Percentiles rank a stretch among this genome's conserved stretches.
Evolutionary conservation across 92 coral and sea anemone genomes (phyloP).

Genomic region (Zoanthus sociatus): DNA sequence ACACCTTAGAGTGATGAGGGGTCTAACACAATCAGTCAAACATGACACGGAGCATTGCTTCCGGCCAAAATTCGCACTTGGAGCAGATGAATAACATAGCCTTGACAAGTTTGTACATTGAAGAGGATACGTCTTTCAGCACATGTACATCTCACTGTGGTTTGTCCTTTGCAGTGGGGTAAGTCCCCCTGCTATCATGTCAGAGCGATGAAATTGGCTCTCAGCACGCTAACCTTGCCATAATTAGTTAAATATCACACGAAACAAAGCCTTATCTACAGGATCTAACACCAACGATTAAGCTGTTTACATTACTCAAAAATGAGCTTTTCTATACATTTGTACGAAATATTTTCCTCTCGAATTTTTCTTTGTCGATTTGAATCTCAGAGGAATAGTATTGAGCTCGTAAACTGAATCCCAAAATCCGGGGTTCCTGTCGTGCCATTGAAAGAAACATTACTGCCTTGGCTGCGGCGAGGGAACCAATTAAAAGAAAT

Average conservation of each 20-base stretch:
- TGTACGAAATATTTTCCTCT: not conserved
- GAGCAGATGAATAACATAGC: constrained; percentile 8
- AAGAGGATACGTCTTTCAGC: not conserved
- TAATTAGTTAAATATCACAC: constrained; percentile 47
- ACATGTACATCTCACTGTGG: not conserved
- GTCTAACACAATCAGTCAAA: constrained; percentile 15
- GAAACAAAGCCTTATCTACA: constrained; percentile 33
- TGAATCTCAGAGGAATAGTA: constrained; percentile 17
- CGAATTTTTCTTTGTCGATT: constrained; percentile 29
- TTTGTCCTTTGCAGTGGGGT: not conserved
- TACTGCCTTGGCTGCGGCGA: not conserved
- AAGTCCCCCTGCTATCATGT: constrained; percentile 7
- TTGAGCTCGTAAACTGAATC: not conserved
- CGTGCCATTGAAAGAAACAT: not conserved
- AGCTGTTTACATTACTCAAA: constrained; percentile 29
- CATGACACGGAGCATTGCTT: constrained; percentile 26
- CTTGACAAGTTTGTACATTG: constrained; percentile 5
- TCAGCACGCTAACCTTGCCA: constrained; percentile 34
- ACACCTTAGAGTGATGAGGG: constrained; percentile 28
- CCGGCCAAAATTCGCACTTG: constrained; percentile 32
- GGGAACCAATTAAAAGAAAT: constrained; percentile 15
- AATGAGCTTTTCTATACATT: constrained; percentile 20
- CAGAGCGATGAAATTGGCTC: constrained; percentile 41
- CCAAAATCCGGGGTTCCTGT: constrained; percentile 18
- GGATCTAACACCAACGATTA: constrained; percentile 39